These are phyloP conservation scores for Paramuricea clavata DNA, from an alignment of 92 coral and sea anemone species.

Conservation along the genomic window DNA sequence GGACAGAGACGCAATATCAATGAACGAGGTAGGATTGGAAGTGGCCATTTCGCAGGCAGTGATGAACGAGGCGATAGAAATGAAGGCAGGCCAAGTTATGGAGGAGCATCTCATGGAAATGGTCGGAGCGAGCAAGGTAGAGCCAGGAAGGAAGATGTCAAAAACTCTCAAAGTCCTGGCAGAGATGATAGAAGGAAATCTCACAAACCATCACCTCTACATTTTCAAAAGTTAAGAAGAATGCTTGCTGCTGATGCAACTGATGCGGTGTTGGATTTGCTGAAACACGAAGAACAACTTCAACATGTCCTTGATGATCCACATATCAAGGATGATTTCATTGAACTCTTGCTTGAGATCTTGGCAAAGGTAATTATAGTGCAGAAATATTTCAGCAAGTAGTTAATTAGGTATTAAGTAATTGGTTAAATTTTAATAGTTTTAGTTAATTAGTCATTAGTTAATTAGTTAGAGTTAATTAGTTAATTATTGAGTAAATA, in stretches of 20 bases:
- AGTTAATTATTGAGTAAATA: no score
- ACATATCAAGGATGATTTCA: slow-evolving; percentile 78
- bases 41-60: background rate
- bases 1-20: background rate
- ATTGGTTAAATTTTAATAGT: no score
- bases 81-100: background rate
- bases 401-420: no score
- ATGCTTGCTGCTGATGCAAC: slow-evolving; percentile 43
- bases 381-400: no score
- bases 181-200: background rate
- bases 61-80: background rate
- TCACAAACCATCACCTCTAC: slow-evolving; percentile 47
- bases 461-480: no score
- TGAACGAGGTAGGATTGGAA: background rate
- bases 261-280: slow-evolving; percentile 34
- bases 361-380: slow-evolving; percentile 68
- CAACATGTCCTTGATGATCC: slow-evolving; percentile 51
- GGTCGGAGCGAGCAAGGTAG: background rate
- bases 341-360: slow-evolving; percentile 65
- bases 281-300: slow-evolving; percentile 43
- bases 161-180: background rate
- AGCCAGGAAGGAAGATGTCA: background rate
- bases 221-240: slow-evolving; percentile 17
- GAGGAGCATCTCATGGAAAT: background rate
- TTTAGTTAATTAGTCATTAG: no score